phyloP scores from a whole-genome alignment of 2,113 vertebrate species.

The Fukomys damarensis region DNA sequence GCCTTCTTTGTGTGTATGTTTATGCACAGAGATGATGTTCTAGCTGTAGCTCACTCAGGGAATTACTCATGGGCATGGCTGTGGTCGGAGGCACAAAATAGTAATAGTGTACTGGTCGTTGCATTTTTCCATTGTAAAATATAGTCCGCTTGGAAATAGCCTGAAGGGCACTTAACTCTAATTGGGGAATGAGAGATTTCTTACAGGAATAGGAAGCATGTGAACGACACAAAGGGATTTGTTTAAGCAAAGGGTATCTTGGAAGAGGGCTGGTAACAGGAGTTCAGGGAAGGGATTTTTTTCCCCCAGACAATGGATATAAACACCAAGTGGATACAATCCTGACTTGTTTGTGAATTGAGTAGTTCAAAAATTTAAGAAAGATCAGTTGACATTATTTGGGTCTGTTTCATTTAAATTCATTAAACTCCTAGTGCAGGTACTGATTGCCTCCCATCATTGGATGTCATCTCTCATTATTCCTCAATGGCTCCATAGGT shows the following conservation, averaged over 20 bases:
- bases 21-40: neutral
- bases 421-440: neutral
- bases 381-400: neutral
- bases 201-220: neutral
- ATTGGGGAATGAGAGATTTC: neutral
- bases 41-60: neutral
- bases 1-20: neutral
- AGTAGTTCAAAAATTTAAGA: neutral
- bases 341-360: neutral
- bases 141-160: neutral
- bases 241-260: neutral
- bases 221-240: neutral
- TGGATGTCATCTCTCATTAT: neutral
- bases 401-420: neutral
- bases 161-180: neutral
- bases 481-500: neutral
- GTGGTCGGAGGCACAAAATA: neutral
- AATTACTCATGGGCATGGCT: neutral
- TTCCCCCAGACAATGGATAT: neutral
- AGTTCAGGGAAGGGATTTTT: neutral
- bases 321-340: neutral
- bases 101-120: neutral
- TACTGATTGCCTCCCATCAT: neutral
- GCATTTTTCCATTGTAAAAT: neutral
- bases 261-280: neutral